Evolutionary conservation across 1,140 invertebrate species (phyloP).

Genomic region (Phenacoccus solenopsis): DNA sequence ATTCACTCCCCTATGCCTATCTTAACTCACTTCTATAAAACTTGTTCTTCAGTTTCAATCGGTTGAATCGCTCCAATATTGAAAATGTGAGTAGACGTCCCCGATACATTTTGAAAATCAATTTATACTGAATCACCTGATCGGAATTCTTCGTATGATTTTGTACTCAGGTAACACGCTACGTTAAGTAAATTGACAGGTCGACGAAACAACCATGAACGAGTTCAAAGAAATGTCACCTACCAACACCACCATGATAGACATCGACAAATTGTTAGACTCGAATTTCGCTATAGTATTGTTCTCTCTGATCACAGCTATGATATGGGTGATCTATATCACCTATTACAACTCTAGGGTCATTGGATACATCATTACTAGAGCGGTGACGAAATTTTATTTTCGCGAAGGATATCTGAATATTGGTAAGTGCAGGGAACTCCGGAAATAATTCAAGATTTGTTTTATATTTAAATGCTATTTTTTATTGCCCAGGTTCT

Average conservation of each 20-base stretch:
- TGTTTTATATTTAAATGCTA: constrained; percentile 47
- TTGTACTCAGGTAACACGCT: too few relatives aligned
- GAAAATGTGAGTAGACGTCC: too few relatives aligned
- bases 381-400: constrained; percentile 76
- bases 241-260: too few relatives aligned
- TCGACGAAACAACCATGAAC: not conserved
- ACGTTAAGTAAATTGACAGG: too few relatives aligned
- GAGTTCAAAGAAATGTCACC: not conserved
- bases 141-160: too few relatives aligned
- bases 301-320: constrained; percentile 62
- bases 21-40: too few relatives aligned
- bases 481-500: constrained; percentile 49
- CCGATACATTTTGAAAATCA: too few relatives aligned
- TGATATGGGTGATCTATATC: constrained; percentile 85
- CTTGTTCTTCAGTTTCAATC: too few relatives aligned
- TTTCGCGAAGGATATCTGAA: constrained; percentile 74
- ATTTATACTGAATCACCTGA: too few relatives aligned
- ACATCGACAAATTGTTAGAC: not conserved
- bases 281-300: constrained; percentile 63
- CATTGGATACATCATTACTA: constrained; percentile 77
- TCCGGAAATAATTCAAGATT: constrained; percentile 21
- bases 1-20: too few relatives aligned
- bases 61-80: too few relatives aligned
- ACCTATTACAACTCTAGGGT: constrained; percentile 91
- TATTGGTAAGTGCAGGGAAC: constrained; percentile 55